Base-by-base conservation (phyloP, 2,888 invertebrate species). In the Ceriagrion tenellum region DNA sequence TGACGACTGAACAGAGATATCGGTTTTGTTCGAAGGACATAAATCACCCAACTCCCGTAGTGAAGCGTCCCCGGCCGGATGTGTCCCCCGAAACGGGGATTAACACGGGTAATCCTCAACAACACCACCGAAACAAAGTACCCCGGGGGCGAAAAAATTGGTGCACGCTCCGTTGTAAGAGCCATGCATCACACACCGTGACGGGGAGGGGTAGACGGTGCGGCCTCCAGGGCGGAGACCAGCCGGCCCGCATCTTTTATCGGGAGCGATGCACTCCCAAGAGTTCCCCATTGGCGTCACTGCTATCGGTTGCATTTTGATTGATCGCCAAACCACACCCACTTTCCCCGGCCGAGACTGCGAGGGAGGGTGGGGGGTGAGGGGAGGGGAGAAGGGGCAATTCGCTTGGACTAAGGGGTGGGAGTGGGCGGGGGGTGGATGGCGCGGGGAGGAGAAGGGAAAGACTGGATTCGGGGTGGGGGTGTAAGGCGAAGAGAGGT, bases 251-350 rank as follows among this genome's bases (percentile, higher is more conserved):
- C 59, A 63, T 91, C 91, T 35, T 81, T 59, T 59, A 20, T 63
- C 89, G 35, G 35, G 55, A 89, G 55, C 81, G 81, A 89, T 91
- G 40, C 91, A 26, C 91, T 91, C 59, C 81, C 40, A 63, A 59
- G 59, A 35, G 35, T 26, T 91, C 12, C 40, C 63, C 59, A 91
- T 63, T 63, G 91, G 91, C 91, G 91, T 91, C 63, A 40, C 91
- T 59, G 23, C 91, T 91, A 91, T 91, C 91, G 91, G 63, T 40
- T 91, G 91, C 91, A 91, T 91, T 91, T 20, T 23, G 91, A 91
- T 93, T 93, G 93, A 69, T 93, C 69, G 93, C 56, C 40, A 59
- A 59, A 69, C 69, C 93, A 69, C 69, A 69, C 69, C 93, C 93
- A 69, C 69, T 74, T 93, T 47, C 47, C 59, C 81, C 23, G 16